A percentile compares a stretch with the other conserved stretches of the same genome.
phyloP scores from a whole-genome alignment of 2,888 invertebrate species.

The Hemistola chrysoprasaria region DNA sequence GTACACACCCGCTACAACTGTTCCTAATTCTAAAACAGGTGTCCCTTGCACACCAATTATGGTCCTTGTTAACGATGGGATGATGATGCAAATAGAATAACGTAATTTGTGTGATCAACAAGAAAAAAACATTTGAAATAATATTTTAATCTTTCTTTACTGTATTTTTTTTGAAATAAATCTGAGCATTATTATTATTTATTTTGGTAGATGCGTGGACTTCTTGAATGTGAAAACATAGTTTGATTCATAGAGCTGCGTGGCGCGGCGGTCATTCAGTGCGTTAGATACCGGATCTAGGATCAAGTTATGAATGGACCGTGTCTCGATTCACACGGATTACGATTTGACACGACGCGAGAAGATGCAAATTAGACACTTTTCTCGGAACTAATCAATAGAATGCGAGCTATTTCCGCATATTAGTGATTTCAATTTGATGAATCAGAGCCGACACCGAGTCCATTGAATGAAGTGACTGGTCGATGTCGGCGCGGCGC shows the following conservation, averaged over 20 bases:
- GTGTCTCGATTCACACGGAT: slow-evolving; percentile 27
- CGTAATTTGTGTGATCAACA: too few relatives aligned
- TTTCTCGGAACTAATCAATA: slow-evolving; percentile 38
- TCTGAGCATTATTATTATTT: too few relatives aligned
- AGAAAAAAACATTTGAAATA: too few relatives aligned
- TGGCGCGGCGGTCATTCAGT: background rate
- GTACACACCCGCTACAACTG: slow-evolving; percentile 57
- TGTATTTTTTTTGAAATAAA: too few relatives aligned
- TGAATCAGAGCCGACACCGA: slow-evolving; percentile 45
- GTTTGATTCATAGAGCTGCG: too few relatives aligned
- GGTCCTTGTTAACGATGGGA: slow-evolving; percentile 31
- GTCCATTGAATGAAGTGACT: slow-evolving; percentile 47
- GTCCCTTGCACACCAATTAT: slow-evolving; percentile 37
- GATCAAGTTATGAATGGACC: slow-evolving; percentile 23
- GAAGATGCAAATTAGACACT: slow-evolving; percentile 36
- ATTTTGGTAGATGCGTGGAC: too few relatives aligned
- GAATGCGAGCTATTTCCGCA: slow-evolving; percentile 48
- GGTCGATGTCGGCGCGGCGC: slow-evolving; percentile 35
- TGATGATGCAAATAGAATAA: slow-evolving; percentile 28
- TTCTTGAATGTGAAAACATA: too few relatives aligned
- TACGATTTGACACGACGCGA: slow-evolving; percentile 32
- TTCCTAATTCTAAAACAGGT: slow-evolving; percentile 73
- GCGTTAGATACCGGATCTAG: slow-evolving; percentile 22
- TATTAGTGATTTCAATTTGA: slow-evolving; percentile 38
- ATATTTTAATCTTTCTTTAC: too few relatives aligned